Conservation (phyloP, 1,140 invertebrate species). For the Melitaea cinxia region DNA sequence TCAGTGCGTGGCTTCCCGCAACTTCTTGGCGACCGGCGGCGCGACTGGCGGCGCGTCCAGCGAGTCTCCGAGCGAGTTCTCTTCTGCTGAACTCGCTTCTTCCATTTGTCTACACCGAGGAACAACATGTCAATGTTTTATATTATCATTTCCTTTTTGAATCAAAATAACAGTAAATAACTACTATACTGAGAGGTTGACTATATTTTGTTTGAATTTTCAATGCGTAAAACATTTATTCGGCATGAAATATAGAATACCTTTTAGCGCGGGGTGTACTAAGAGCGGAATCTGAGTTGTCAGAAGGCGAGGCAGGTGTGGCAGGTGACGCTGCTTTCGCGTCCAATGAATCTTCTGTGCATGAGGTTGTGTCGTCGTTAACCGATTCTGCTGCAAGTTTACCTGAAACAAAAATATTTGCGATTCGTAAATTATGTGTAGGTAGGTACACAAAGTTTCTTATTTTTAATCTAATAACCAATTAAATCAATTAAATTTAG, state of each 20-base stretch:
- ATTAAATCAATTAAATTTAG: too few species aligned
- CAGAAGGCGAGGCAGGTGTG: slow-evolving; percentile 71
- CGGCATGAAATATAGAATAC: slow-evolving; percentile 37
- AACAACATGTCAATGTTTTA: not conserved
- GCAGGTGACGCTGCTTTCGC: slow-evolving; percentile 65
- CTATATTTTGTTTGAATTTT: too few species aligned
- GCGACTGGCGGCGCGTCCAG: slow-evolving; percentile 56
- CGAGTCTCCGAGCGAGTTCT: slow-evolving; percentile 75
- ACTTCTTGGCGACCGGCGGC: slow-evolving; percentile 70
- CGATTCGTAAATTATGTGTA: not conserved
- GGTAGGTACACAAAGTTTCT: too few species aligned
- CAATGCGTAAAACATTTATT: not conserved
- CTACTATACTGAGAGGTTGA: too few species aligned
- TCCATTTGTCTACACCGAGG: slow-evolving; percentile 73
- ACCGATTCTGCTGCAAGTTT: slow-evolving; percentile 73
- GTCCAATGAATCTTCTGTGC: slow-evolving; percentile 87
- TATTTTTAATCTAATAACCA: too few species aligned
- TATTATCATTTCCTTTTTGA: not conserved
- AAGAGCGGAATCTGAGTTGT: slow-evolving; percentile 73
- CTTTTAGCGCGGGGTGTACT: slow-evolving; percentile 75
- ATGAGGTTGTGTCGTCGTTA: slow-evolving; percentile 85
- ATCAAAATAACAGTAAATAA: too few species aligned
- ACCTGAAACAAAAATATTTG: slow-evolving; percentile 54
- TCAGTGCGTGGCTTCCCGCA: slow-evolving; percentile 78
- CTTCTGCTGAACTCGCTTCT: slow-evolving; percentile 79